A percentile compares a stretch with the other conserved stretches of the same genome.
These are phyloP conservation scores for Xiphophorus birchmanni DNA, from an alignment of 2,797 vertebrate genomes.

Conservation along the genomic window DNA sequence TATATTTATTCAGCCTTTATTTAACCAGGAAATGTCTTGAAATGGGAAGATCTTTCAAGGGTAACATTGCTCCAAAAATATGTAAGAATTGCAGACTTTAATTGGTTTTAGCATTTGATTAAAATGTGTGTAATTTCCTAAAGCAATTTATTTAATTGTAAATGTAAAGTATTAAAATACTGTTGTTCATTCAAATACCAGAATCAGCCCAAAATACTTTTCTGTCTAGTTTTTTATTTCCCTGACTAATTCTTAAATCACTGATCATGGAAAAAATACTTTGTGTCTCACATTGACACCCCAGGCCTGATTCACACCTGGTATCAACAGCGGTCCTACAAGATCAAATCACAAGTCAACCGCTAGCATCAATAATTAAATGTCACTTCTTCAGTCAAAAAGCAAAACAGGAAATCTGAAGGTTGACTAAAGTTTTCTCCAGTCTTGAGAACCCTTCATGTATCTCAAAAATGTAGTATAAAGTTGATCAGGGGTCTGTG, in stretches of 20 bases:
- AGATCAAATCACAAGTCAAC: not conserved
- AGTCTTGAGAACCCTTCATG: not conserved
- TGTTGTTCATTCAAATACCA: not conserved
- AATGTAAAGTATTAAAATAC: not conserved
- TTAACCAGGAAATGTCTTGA: conserved; percentile 1
- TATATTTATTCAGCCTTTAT: conserved; percentile 5
- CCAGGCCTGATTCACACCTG: not conserved
- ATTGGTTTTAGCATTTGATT: not conserved
- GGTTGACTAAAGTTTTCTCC: not conserved
- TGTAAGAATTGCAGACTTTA: not conserved
- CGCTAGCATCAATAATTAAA: not conserved
- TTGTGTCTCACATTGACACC: not conserved
- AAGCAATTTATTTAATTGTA: not conserved
- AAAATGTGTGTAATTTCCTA: not conserved
- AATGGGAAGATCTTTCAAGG: not conserved
- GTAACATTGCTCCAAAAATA: not conserved
- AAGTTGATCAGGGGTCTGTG: no score
- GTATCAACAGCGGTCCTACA: not conserved
- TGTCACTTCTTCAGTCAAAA: not conserved
- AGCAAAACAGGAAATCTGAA: not conserved
- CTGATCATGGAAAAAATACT: not conserved
- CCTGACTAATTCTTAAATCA: not conserved
- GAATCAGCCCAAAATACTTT: not conserved
- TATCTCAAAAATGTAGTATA: not conserved
- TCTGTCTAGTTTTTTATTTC: no score